phyloP scores from a whole-genome alignment of 2,888 invertebrate genomes.

The Sarcophaga rosellei region DNA sequence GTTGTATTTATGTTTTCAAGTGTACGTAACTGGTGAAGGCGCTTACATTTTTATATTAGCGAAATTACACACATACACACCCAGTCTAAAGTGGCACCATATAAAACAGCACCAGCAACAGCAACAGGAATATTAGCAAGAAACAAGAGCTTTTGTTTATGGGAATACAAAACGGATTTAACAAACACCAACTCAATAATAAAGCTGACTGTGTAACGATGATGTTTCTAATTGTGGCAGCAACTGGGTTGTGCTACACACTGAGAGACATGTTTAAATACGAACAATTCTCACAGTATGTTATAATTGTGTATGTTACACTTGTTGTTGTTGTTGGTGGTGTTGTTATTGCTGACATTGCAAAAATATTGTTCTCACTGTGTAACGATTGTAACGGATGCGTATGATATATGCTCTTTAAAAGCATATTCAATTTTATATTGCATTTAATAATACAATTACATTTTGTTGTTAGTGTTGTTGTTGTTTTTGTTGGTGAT shows the following conservation, averaged over 20 bases:
- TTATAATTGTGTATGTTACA: neutral
- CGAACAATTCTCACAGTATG: constrained; percentile 2
- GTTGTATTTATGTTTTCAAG: too few species aligned
- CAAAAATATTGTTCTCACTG: neutral
- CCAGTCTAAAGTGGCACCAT: too few species aligned
- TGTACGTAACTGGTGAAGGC: too few species aligned
- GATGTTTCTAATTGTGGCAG: neutral
- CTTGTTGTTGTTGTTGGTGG: neutral
- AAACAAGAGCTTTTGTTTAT: too few species aligned
- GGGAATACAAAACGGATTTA: neutral
- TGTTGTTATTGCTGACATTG: neutral
- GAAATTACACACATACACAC: too few species aligned
- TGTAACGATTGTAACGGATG: constrained; percentile 7
- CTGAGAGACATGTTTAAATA: constrained; percentile 1
- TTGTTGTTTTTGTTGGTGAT: neutral
- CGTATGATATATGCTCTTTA: constrained; percentile 14
- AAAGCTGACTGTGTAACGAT: neutral
- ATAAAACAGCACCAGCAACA: too few species aligned
- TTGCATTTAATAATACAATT: constrained; percentile 16
- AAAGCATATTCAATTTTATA: constrained; percentile 22
- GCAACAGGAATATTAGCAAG: too few species aligned
- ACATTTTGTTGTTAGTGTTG: neutral
- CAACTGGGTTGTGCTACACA: neutral
- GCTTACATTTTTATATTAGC: too few species aligned
- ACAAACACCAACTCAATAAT: neutral